Base-by-base conservation (phyloP, 2,113 vertebrate genomes). In the Pristiophorus japonicus region DNA sequence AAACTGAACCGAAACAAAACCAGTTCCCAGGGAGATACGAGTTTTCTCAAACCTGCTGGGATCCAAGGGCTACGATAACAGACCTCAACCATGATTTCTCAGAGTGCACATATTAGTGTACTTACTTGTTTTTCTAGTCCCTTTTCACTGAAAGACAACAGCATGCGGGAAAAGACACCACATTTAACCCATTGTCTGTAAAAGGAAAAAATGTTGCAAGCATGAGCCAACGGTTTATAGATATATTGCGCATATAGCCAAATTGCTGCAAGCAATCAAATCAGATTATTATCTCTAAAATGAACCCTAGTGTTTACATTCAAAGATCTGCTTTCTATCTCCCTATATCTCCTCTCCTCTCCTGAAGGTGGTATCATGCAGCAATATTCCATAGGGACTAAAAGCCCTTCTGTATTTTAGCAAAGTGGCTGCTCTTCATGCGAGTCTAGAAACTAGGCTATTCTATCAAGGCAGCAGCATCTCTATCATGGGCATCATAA, bases 81-180 rank as follows among this genome's bases (percentile, higher is more conserved):
- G 51, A 34, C 30, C 51, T 34, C 78, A 81, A 81, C 18, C 78
- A 22, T 42, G 38, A 70, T 47, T 78, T 11, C 45, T 95, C 45
- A 95, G 27, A 1, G 12, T 51, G 62, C 24, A 67, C 7, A 34
- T 11, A 90, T 59, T 47, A 94, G 38, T 27, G 30, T 95, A 97
- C 98, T 96, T 95, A 99, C 99, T 98, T 99, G 98, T 95, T 98
- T 99, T 97, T 99, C 99, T 59, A 99, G 97, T 67, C 97, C 97
- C n/a, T 98, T 98, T 96, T 99, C 99, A 91, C 98, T 98, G 96
- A 99, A 99, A 96, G 98, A 98, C 67, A 98, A 95, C n/a, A 98
- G 98, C 27, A 98, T 97, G 95, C 97, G 97, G 66, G 97, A 97
- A 95, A 98, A 98, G 96, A 99, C 99, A 45, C 98, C 98, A 0